Evolutionary conservation across 2,113 vertebrate genomes (phyloP).

Genomic region (Tor tambroides): DNA sequence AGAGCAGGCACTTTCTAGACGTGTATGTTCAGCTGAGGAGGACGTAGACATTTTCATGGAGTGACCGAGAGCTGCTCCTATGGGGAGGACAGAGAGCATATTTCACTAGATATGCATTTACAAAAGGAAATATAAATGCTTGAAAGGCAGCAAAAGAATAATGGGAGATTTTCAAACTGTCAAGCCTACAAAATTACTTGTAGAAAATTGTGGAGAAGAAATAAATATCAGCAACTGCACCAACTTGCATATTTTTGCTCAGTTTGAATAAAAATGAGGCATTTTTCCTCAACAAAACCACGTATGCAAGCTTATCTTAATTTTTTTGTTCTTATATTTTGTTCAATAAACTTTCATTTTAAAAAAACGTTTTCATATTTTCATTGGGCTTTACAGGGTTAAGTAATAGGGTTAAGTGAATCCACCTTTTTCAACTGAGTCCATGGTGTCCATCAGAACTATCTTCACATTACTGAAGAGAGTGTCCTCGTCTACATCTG

Average conservation of each 20-base stretch:
- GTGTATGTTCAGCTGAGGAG: not conserved
- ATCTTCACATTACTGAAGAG: constrained; percentile 78
- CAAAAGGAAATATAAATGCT: not conserved
- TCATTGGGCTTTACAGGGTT: not conserved
- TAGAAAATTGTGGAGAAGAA: not conserved
- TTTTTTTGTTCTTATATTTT: not conserved
- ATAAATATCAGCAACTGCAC: not conserved
- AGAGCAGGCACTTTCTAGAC: constrained; percentile 8
- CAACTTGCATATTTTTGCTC: too few species aligned
- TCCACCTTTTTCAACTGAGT: constrained; percentile 74
- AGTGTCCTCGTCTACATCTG: constrained; percentile 74
- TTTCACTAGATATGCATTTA: not conserved
- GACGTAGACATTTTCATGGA: constrained; percentile 51
- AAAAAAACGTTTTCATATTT: not conserved
- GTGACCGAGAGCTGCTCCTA: constrained; percentile 40
- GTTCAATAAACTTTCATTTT: too few species aligned
- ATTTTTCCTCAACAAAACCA: not conserved
- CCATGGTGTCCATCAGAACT: constrained; percentile 70
- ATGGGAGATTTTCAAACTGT: too few species aligned
- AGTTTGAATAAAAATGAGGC: too few species aligned
- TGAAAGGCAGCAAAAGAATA: not conserved
- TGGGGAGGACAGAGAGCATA: not conserved
- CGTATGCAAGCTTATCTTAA: not conserved
- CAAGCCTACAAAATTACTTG: not conserved
- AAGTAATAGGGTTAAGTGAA: not conserved